These are phyloP conservation scores for Pseudomyrmex sp. DNA, from an alignment of 1,140 invertebrate species.

Conservation along the genomic window DNA sequence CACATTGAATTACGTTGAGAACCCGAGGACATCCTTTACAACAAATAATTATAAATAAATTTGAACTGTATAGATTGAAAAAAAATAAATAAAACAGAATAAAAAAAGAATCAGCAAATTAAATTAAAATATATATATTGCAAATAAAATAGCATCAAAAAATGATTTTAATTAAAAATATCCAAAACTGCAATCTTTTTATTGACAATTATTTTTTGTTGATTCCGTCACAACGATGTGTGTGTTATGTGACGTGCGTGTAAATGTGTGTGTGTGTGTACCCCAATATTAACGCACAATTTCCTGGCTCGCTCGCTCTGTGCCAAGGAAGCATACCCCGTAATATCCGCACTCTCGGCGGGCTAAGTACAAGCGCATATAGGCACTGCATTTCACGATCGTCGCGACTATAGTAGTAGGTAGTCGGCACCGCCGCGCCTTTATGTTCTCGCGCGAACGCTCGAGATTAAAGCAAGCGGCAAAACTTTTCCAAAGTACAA, in stretches of 20 bases:
- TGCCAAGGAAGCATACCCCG: slow-evolving; percentile 33
- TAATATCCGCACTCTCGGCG: slow-evolving; percentile 66
- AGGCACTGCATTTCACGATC: slow-evolving; percentile 32
- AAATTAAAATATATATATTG: no score
- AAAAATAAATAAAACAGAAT: no score
- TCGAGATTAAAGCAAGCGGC: slow-evolving; percentile 38
- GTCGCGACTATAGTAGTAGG: neutral
- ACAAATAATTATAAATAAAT: no score
- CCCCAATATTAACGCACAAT: slow-evolving; percentile 67
- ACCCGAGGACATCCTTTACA: no score
- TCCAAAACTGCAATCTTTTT: neutral
- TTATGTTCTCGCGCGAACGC: slow-evolving; percentile 9
- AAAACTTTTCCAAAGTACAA: neutral
- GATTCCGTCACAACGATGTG: no score
- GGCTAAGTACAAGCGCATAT: slow-evolving; percentile 62
- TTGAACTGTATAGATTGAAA: no score
- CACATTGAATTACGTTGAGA: no score
- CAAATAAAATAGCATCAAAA: neutral
- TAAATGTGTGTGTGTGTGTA: neutral
- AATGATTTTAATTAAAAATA: neutral
- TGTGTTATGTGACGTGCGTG: no score
- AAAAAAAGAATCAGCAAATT: no score
- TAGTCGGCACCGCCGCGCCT: neutral
- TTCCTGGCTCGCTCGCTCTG: slow-evolving; percentile 52
- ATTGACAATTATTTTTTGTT: neutral